These are phyloP conservation scores for Acleris holmiana DNA, from an alignment of 2,888 invertebrate species.

Conservation along the genomic window DNA sequence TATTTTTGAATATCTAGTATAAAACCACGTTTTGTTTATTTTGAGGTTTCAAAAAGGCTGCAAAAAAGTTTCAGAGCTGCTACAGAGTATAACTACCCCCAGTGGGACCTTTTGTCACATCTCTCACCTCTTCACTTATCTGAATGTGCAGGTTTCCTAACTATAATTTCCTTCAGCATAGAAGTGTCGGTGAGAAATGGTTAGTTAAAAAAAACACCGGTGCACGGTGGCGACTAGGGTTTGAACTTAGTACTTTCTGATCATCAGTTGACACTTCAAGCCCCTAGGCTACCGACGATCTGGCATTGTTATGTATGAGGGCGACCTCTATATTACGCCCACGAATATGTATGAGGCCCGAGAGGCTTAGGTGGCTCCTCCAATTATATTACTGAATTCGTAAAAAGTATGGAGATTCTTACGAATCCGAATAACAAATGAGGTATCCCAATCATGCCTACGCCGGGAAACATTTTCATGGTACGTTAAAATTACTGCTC, in stretches of 20 bases:
- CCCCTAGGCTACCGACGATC: neutral
- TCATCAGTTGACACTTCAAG: neutral
- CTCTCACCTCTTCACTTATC: too few species aligned
- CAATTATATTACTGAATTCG: conserved; percentile 30
- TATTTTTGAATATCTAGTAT: too few species aligned
- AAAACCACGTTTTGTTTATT: too few species aligned
- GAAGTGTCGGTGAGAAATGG: too few species aligned
- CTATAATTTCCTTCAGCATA: too few species aligned
- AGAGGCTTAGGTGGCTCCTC: conserved; percentile 14
- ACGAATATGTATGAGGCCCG: conserved; percentile 33
- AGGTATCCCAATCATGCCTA: conserved; percentile 5
- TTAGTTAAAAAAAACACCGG: too few species aligned
- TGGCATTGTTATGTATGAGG: conserved; percentile 15
- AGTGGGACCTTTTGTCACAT: too few species aligned
- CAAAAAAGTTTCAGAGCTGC: too few species aligned
- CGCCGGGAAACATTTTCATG: conserved; percentile 1
- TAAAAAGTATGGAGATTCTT: conserved; percentile 31
- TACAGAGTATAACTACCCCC: too few species aligned
- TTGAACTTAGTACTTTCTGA: neutral
- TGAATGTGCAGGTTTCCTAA: too few species aligned
- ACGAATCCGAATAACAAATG: conserved; percentile 23
- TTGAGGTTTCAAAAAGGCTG: too few species aligned
- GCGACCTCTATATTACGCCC: conserved; percentile 24
- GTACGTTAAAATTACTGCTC: neutral
- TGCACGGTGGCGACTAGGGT: too few species aligned